These are phyloP conservation scores for Cosmorhoe ocellata DNA, from an alignment of 2,888 invertebrate genomes.

Conservation along the genomic window DNA sequence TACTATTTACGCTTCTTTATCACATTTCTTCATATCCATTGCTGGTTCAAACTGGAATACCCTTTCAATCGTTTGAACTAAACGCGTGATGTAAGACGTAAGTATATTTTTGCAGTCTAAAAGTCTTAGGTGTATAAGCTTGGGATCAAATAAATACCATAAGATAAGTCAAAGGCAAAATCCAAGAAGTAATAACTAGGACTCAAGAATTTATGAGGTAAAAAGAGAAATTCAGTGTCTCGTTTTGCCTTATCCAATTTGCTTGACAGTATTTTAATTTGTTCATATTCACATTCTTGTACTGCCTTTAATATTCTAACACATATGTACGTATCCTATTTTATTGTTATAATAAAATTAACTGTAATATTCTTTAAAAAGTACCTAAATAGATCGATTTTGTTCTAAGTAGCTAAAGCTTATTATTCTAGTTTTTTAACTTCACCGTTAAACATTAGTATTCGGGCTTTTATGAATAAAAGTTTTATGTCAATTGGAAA, in stretches of 20 bases:
- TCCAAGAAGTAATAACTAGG: conserved; percentile 68
- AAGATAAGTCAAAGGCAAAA: conserved; percentile 68
- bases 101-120: conserved; percentile 21
- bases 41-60: conserved; percentile 17
- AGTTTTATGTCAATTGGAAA: background rate
- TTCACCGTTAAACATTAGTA: no score
- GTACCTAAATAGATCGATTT: no score
- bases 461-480: no score
- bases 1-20: conserved; percentile 45
- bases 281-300: no score
- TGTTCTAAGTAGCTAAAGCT: no score
- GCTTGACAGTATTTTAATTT: conserved; percentile 53
- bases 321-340: no score
- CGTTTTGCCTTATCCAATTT: conserved; percentile 51
- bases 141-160: conserved; percentile 71
- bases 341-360: no score
- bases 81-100: conserved; percentile 40
- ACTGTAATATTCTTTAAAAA: no score
- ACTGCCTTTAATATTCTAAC: no score
- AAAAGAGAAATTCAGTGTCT: conserved; percentile 48
- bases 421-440: no score
- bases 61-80: background rate
- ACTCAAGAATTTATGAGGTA: conserved; percentile 56
- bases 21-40: conserved; percentile 33
- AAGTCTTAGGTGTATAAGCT: conserved; percentile 25